phyloP scores from a whole-genome alignment of 35 echinoderm and acorn worm species.

The Hemicentrotus pulcherrimus region DNA sequence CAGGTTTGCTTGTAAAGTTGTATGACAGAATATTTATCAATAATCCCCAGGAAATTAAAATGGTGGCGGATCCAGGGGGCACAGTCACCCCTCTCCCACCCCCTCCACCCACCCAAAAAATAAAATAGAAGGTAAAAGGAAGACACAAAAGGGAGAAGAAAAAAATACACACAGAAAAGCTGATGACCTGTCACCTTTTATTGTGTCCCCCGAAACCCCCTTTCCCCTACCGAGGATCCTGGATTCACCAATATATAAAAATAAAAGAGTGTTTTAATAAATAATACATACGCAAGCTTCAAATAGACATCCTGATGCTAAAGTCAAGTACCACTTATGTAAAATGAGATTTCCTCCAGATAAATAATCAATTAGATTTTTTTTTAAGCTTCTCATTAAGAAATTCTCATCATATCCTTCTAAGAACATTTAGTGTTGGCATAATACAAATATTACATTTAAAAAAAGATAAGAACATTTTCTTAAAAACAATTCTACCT shows the following conservation, averaged over 20 bases:
- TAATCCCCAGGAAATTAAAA: no score
- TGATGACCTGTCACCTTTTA: not conserved
- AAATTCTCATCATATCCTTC: not conserved
- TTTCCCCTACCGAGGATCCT: no score
- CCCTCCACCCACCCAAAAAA: not conserved
- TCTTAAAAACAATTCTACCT: no score
- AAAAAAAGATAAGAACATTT: no score
- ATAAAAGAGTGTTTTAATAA: not conserved
- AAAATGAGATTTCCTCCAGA: not conserved
- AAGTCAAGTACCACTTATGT: not conserved
- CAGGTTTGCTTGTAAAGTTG: no score
- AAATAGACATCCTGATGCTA: not conserved
- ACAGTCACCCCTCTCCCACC: not conserved
- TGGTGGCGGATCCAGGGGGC: not conserved
- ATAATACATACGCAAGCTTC: not conserved
- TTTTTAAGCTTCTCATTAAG: not conserved
- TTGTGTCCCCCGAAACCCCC: not conserved
- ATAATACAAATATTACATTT: no score
- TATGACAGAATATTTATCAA: no score
- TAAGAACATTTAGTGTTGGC: no score
- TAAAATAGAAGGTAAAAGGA: not conserved
- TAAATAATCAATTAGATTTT: not conserved
- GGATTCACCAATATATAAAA: not conserved
- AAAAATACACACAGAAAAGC: not conserved
- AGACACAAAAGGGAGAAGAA: not conserved